Conservation (phyloP, 2,797 vertebrate species). For the Coreius guichenoti region DNA sequence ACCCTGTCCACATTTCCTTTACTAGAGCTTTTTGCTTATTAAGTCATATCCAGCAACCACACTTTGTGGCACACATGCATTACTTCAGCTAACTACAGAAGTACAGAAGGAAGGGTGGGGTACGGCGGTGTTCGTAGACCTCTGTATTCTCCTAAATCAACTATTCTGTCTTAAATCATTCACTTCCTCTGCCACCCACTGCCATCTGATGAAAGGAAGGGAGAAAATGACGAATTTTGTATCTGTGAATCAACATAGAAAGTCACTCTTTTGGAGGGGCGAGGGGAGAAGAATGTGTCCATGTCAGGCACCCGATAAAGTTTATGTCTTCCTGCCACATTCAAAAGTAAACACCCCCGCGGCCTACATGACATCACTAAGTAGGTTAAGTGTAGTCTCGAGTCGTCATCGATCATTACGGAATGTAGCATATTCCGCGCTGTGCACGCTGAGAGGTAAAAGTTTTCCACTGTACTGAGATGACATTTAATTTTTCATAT, state of each 20-base stretch:
- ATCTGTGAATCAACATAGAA: conserved; percentile 90
- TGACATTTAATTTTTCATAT: conserved; percentile 99
- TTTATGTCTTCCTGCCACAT: conserved; percentile 98
- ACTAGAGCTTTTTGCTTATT: conserved; percentile 69
- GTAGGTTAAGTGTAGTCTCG: conserved; percentile 99
- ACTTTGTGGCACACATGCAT: conserved; percentile 25
- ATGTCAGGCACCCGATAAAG: conserved; percentile 94
- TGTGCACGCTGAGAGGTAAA: conserved; percentile 92
- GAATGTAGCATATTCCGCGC: conserved; percentile 94
- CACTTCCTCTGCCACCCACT: conserved; percentile 71
- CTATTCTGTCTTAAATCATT: conserved; percentile 73
- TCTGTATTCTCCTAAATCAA: conserved; percentile 64
- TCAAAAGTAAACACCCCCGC: conserved; percentile 98
- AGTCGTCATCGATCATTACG: conserved; percentile 98
- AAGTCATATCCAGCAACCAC: conserved; percentile 76
- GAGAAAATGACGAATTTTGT: conserved; percentile 82
- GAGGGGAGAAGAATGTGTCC: conserved; percentile 77
- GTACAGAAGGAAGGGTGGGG: neutral
- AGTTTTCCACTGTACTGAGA: conserved; percentile 98
- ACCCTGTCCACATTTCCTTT: conserved; percentile 32
- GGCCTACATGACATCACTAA: conserved; percentile 99
- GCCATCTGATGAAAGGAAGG: conserved; percentile 64
- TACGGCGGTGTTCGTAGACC: conserved; percentile 7
- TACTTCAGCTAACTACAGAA: neutral
- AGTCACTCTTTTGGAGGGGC: conserved; percentile 83